Percentiles rank a stretch among this genome's conserved stretches.
Evolutionary conservation across 2,888 invertebrate species (phyloP).

Genomic region (Hyalella azteca): DNA sequence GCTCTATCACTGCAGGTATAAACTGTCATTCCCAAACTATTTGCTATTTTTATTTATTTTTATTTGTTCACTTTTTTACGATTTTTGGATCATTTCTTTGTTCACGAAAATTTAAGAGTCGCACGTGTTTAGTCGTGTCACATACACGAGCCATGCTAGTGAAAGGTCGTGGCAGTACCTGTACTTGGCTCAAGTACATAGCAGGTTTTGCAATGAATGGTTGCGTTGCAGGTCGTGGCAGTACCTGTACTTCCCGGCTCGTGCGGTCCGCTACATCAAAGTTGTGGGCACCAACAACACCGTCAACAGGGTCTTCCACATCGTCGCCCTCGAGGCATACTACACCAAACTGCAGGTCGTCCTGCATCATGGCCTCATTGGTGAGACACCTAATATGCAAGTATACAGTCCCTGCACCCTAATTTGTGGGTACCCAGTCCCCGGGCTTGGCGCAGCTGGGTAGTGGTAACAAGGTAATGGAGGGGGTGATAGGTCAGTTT

Average conservation of each 20-base stretch:
- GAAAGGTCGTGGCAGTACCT: background rate
- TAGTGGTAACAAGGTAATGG: too few relatives aligned
- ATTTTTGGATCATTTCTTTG: background rate
- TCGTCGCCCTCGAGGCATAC: conserved; percentile 89
- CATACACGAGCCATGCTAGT: background rate
- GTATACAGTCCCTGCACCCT: too few relatives aligned
- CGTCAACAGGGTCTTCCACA: conserved; percentile 91
- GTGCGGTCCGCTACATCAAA: conserved; percentile 77
- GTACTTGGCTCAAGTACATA: background rate
- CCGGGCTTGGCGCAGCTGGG: too few relatives aligned
- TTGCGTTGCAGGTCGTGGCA: conserved; percentile 92
- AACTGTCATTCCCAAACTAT: background rate
- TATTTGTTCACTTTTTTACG: background rate
- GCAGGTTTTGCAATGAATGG: background rate
- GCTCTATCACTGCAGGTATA: conserved; percentile 76
- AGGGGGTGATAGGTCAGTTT: too few relatives aligned
- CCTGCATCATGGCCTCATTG: conserved; percentile 71
- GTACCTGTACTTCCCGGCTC: conserved; percentile 85
- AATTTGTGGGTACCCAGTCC: too few relatives aligned
- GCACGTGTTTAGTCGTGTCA: too few relatives aligned
- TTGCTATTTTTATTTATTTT: background rate
- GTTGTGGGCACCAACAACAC: conserved; percentile 89
- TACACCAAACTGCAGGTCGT: conserved; percentile 71
- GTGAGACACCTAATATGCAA: too few relatives aligned
- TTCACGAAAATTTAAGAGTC: background rate